Percentiles rank a stretch among this genome's conserved stretches.
phyloP scores from a whole-genome alignment of 2,888 invertebrate genomes.

The Dascillus cervinus region DNA sequence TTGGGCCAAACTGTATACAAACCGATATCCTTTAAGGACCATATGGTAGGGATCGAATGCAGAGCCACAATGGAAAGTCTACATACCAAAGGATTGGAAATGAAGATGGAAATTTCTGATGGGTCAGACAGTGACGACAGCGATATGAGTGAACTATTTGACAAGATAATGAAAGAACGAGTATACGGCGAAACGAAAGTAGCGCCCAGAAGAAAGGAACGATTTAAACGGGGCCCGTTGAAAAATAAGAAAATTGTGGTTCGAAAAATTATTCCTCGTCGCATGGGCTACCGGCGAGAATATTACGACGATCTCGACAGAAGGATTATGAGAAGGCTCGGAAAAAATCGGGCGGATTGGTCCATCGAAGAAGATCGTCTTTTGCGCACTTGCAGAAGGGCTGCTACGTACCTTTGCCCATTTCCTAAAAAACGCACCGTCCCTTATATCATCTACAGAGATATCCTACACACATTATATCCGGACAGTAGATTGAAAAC shows the following conservation, averaged over 20 bases:
- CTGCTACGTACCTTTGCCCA: conserved; percentile 47
- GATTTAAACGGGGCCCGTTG: not conserved
- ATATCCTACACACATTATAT: conserved; percentile 46
- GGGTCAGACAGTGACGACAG: too few species aligned
- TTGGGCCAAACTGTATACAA: not conserved
- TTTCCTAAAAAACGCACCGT: conserved; percentile 38
- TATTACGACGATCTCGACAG: conserved; percentile 60
- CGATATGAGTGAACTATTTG: too few species aligned
- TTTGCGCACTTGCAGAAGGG: conserved; percentile 59
- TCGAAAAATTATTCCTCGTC: conserved; percentile 12
- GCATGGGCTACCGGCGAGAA: conserved; percentile 16
- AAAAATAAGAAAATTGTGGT: conserved; percentile 2
- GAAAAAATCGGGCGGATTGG: conserved; percentile 56
- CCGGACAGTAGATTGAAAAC: conserved; percentile 57
- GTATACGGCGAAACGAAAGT: conserved; percentile 8
- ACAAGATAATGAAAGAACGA: conserved; percentile 7
- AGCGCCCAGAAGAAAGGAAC: not conserved
- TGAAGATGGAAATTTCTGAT: too few species aligned
- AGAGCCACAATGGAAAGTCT: not conserved
- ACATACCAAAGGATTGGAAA: not conserved
- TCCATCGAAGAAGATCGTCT: conserved; percentile 59
- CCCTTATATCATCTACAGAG: conserved; percentile 46
- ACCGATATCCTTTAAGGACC: not conserved
- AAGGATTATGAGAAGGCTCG: conserved; percentile 55
- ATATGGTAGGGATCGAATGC: not conserved